Evolutionary conservation across 2,113 vertebrate genomes (phyloP).

Genomic region (Enhydra lutris): DNA sequence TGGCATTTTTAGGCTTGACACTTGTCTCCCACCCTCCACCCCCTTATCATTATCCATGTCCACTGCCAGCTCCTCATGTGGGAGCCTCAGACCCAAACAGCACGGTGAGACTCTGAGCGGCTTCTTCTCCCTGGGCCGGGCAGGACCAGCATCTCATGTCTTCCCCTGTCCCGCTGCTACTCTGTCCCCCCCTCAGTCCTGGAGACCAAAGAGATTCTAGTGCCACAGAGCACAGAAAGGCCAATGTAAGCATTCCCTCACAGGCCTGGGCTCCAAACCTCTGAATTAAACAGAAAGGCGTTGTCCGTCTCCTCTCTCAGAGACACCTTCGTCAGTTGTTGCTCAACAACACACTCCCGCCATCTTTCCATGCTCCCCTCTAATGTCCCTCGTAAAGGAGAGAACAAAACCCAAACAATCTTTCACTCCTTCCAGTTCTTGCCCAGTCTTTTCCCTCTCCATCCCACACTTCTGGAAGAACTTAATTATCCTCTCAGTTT

Average conservation of each 20-base stretch:
- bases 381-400: background rate
- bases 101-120: background rate
- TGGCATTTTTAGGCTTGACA: conserved; percentile 49
- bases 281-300: background rate
- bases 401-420: background rate
- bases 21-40: background rate
- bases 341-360: background rate
- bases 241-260: background rate
- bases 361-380: background rate
- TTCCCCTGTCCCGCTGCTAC: background rate
- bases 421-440: background rate
- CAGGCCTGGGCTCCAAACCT: background rate
- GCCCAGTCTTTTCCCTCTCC: background rate
- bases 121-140: background rate
- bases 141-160: background rate
- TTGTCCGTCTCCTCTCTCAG: background rate
- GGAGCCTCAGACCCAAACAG: background rate
- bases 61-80: background rate
- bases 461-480: background rate
- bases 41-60: conserved; percentile 21
- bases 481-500: background rate
- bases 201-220: background rate
- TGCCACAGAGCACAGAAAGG: background rate
- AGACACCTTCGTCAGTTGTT: background rate
- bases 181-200: background rate